Evolutionary conservation across 2,113 vertebrate species (phyloP).

Genomic region (Plecotus auritus): DNA sequence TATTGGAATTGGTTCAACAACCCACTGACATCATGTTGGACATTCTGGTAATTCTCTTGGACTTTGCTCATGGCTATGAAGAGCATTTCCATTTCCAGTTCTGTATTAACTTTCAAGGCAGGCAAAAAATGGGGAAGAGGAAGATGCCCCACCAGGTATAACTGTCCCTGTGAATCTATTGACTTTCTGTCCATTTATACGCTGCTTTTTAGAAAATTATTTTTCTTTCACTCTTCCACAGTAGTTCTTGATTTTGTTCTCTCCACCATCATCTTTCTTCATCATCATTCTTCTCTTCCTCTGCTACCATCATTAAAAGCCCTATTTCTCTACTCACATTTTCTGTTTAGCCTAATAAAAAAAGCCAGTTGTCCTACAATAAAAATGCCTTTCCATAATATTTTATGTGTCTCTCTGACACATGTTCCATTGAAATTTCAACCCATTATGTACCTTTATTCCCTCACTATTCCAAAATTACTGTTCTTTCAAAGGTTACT

Average conservation of each 20-base stretch:
- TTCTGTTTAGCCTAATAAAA: neutral
- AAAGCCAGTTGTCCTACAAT: neutral
- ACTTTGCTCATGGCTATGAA: neutral
- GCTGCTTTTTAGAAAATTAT: neutral
- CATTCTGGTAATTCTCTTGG: neutral
- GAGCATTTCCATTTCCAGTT: neutral
- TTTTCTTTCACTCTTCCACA: neutral
- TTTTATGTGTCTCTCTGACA: neutral
- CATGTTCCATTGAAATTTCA: neutral
- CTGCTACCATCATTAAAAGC: neutral
- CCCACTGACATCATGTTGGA: neutral
- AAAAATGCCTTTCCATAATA: neutral
- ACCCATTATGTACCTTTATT: neutral
- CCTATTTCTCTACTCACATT: neutral
- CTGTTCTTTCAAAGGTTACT: neutral
- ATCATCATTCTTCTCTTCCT: neutral
- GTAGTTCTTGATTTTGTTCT: neutral
- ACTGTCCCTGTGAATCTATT: neutral
- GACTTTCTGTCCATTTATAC: neutral
- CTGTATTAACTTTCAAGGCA: neutral
- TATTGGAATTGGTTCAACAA: neutral
- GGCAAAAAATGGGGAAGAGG: neutral
- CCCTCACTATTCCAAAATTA: neutral
- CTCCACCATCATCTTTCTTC: neutral
- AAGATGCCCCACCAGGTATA: fast-evolving